Evolutionary conservation across 2,113 vertebrate genomes (phyloP), one percentile per base, ranked within the genome.

Genomic region (Dendropsophus ebraccatus): DNA sequence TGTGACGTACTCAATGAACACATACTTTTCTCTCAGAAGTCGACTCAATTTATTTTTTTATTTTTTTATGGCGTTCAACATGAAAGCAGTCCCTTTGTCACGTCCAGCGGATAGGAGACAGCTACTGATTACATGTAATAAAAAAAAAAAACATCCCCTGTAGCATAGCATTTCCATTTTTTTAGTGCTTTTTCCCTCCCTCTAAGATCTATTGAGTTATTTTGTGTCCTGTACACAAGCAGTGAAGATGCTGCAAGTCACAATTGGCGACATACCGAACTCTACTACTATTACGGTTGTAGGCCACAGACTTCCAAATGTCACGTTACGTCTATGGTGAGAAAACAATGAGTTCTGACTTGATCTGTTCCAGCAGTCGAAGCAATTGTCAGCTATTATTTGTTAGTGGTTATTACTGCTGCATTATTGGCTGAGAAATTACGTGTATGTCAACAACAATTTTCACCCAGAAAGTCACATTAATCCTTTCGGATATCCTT

Each of bases 1-100:
- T 16, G 67, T 73, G 81, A 83, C 35, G 67, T 69, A 28, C 17
- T 47, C 56, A 1, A 21, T 81, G 78, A 81, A 62, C 35, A 41
- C 41, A 16, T 45, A 47, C 78, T 47, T 81, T 32, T 52, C 9
- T 10, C 9, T 10, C 37, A n/a, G 45, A 60, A 16, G 32, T 7
- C 52, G n/a, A 58, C 32, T 41, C 54, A 16, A 19, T 23, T 17
- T 35, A 0, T 78, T 13, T 23, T 14, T 60, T 41, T 54, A 19
- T 32, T 60, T 45, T 62, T 79, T 45, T 23, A 0, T 45, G 2
- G 50, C 54, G 52, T 11, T 79, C 52, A 56, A 56, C 50, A 78
- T 54, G 14, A 56, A 30, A 35, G 30, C 5, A 17, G 35, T 69
- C 32, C 35, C 32, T 12, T 13, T 62, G 54, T 62, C 35, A 80